phyloP scores from a whole-genome alignment of 2,888 invertebrate species.

The Cistogaster globosa region DNA sequence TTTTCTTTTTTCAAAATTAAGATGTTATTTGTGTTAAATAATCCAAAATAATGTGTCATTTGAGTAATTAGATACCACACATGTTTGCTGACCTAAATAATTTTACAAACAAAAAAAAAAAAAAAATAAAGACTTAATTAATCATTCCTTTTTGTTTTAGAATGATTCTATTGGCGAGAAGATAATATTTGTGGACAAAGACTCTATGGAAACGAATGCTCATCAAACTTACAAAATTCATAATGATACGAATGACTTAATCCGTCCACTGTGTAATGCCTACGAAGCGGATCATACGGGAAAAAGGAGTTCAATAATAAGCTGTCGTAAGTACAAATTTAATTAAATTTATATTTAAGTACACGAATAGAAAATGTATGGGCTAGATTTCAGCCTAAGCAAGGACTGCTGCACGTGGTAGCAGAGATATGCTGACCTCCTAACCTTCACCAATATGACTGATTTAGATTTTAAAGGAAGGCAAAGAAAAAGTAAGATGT shows the following conservation, averaged over 20 bases:
- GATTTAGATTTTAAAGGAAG: too few species aligned
- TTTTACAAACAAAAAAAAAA: background rate
- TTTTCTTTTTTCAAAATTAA: constrained; percentile 6
- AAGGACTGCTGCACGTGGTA: too few species aligned
- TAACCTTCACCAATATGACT: too few species aligned
- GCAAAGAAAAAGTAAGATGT: too few species aligned
- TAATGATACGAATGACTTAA: constrained; percentile 78
- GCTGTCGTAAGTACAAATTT: constrained; percentile 80
- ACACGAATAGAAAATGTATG: too few species aligned
- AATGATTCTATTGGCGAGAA: constrained; percentile 79
- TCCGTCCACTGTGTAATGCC: constrained; percentile 79
- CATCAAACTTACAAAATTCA: constrained; percentile 79
- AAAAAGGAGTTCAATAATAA: constrained; percentile 80
- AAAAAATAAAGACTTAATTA: too few species aligned
- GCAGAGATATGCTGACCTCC: too few species aligned
- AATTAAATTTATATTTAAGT: background rate
- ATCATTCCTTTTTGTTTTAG: constrained; percentile 72
- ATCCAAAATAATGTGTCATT: constrained; percentile 1
- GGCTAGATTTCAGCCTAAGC: too few species aligned
- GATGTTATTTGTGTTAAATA: constrained; percentile 1
- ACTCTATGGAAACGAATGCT: constrained; percentile 79
- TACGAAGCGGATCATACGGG: constrained; percentile 81
- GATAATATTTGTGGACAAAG: constrained; percentile 81
- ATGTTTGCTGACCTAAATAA: background rate
- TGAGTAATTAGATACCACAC: background rate